These are phyloP conservation scores for Malacoctenus gilli DNA, from an alignment of 2,797 vertebrate genomes.

Conservation along the genomic window DNA sequence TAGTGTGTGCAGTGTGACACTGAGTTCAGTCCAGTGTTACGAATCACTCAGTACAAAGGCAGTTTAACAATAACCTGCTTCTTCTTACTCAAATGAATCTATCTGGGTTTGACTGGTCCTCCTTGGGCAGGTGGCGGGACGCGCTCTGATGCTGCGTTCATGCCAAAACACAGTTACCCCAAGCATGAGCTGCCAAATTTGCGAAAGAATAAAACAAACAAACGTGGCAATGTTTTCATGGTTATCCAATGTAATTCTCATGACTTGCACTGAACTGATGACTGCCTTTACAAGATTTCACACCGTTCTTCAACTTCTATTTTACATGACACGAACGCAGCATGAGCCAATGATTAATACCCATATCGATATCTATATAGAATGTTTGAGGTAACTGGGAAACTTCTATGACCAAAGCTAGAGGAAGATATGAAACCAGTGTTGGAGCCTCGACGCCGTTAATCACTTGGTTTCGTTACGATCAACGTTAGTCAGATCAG, in stretches of 20 bases:
- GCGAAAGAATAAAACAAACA: slow-evolving; percentile 1
- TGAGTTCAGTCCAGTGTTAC: slow-evolving; percentile 74
- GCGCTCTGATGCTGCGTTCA: slow-evolving; percentile 56
- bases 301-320: slow-evolving; percentile 14
- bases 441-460: slow-evolving; percentile 18
- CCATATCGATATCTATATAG: slow-evolving; percentile 26
- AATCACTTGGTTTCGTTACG: background rate
- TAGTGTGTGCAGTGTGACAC: slow-evolving; percentile 80
- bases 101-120: slow-evolving; percentile 65
- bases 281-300: slow-evolving; percentile 4
- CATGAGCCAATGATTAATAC: slow-evolving; percentile 42
- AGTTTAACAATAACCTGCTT: slow-evolving; percentile 78
- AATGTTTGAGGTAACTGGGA: slow-evolving; percentile 72
- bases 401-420: slow-evolving; percentile 48
- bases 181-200: slow-evolving; percentile 19
- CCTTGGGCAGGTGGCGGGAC: slow-evolving; percentile 64
- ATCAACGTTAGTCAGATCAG: slow-evolving; percentile 37
- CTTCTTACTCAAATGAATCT: slow-evolving; percentile 71
- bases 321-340: slow-evolving; percentile 48
- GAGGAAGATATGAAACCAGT: slow-evolving; percentile 35
- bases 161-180: slow-evolving; percentile 23
- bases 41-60: slow-evolving; percentile 78
- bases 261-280: slow-evolving; percentile 9
- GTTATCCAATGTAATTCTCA: background rate
- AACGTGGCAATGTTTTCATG: slow-evolving; percentile 1